Percentiles rank a stretch among this genome's conserved stretches.
Evolutionary conservation across 2,113 vertebrate genomes (phyloP).

Genomic region (Tachycineta bicolor): DNA sequence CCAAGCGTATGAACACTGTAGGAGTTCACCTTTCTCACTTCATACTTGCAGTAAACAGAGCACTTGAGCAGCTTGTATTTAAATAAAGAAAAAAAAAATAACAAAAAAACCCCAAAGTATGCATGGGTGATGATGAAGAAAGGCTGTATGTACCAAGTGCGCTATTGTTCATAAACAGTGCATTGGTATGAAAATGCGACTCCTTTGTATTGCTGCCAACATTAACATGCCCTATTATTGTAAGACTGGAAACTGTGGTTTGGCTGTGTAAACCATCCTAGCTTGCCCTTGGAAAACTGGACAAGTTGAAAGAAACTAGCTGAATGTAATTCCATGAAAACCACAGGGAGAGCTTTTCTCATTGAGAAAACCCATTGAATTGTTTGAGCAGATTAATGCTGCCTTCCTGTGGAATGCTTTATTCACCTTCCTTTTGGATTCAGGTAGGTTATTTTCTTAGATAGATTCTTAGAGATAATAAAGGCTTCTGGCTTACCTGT

Average conservation of each 20-base stretch:
- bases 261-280: background rate
- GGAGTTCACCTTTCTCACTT: background rate
- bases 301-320: background rate
- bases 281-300: background rate
- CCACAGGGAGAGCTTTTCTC: background rate
- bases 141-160: background rate
- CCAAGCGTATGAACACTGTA: background rate
- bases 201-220: conserved; percentile 5
- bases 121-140: background rate
- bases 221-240: background rate
- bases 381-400: background rate
- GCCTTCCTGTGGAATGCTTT: background rate
- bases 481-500: background rate
- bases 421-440: background rate
- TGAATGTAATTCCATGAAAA: background rate
- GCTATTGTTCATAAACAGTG: background rate
- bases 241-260: background rate
- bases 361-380: background rate
- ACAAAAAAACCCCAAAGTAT: background rate
- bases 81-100: background rate
- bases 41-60: background rate
- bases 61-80: background rate
- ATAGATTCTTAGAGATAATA: background rate
- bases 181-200: background rate
- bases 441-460: background rate